Evolutionary conservation across 1,140 invertebrate species (phyloP), one percentile per base, ranked within the genome.

Genomic region (Bombus confusus): DNA sequence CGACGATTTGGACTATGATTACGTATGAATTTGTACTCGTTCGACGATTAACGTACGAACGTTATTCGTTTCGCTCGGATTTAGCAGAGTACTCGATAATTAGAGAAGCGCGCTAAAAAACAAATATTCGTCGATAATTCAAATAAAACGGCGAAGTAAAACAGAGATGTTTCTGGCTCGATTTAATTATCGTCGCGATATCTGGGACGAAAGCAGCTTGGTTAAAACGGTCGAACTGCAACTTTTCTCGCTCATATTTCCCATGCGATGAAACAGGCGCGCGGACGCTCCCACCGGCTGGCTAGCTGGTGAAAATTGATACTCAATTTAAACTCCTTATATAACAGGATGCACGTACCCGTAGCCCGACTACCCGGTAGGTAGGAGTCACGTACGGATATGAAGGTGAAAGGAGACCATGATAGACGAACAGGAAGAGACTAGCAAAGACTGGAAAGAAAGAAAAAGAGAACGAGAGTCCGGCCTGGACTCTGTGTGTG

Each of bases 271-370:
- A 15, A 75, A 57, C 43, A 64, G 52, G 64, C 77, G 47, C 52
- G 47, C 68, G 22, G 66, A 31, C 43, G 72, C 69, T 72, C 62
- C 52, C 57, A 66, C 52, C 68, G 87, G 57, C 52, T 79, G 68
- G 57, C 72, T 59, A 41, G 68, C 43, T 59, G 57, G 78, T 78
- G 90, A 91, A 92, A 92, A 92, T 92, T 91, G 87, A 92, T 92
- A 89, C 87, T 89, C 85, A 83, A 91, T 92, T 91, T 90, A 77
- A 90, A 69, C 91, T 76, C 75, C 88, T 90, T 91, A 88, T 84
- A 87, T 86, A 91, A 92, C 91, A 92, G 88, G 88, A 91, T 89
- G 88, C 91, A 90, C 88, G 91, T 91, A 88, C 81, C 88, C 86
- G 85, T 88, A 71, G 75, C 80, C 68, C 72, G 86, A 74, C 78